Conservation (phyloP, 1,140 invertebrate species). For the Drosophila sechellia region DNA sequence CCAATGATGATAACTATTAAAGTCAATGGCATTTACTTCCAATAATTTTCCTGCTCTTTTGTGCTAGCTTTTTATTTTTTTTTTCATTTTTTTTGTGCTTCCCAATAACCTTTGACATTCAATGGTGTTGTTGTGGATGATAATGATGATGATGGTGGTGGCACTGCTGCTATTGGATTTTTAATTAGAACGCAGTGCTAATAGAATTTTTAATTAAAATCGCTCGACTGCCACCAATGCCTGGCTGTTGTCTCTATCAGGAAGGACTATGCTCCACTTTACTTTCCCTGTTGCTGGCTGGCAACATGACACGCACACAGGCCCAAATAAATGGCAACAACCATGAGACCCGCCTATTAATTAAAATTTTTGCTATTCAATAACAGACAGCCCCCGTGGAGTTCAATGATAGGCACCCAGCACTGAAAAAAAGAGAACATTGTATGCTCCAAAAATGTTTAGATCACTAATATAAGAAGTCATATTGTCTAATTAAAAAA, state of each 20-base stretch:
- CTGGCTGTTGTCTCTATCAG: constrained; percentile 47
- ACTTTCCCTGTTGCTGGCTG: constrained; percentile 56
- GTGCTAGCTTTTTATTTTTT: constrained; percentile 9
- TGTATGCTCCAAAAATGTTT: too few relatives aligned
- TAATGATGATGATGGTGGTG: constrained; percentile 21
- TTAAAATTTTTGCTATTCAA: constrained; percentile 79
- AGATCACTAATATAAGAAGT: too few relatives aligned
- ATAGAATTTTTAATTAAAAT: constrained; percentile 83
- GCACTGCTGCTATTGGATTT: constrained; percentile 49
- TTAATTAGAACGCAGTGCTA: constrained; percentile 78
- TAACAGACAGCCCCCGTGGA: constrained; percentile 39
- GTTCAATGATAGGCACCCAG: constrained; percentile 21
- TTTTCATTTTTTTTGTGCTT: not conserved
- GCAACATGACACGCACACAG: constrained; percentile 70
- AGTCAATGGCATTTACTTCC: constrained; percentile 56
- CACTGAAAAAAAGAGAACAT: constrained; percentile 4
- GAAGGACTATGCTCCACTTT: constrained; percentile 30
- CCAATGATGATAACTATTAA: constrained; percentile 60
- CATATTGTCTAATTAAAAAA: not conserved
- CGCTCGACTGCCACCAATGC: constrained; percentile 49
- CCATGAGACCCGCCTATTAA: constrained; percentile 64
- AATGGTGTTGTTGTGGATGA: constrained; percentile 22
- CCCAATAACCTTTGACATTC: constrained; percentile 41
- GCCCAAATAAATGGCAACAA: constrained; percentile 52
- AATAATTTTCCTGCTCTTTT: constrained; percentile 44